Percentiles rank a stretch among this genome's conserved stretches.
Conservation (phyloP, 2,888 invertebrate species). For the Drosophila prolongata region DNA sequence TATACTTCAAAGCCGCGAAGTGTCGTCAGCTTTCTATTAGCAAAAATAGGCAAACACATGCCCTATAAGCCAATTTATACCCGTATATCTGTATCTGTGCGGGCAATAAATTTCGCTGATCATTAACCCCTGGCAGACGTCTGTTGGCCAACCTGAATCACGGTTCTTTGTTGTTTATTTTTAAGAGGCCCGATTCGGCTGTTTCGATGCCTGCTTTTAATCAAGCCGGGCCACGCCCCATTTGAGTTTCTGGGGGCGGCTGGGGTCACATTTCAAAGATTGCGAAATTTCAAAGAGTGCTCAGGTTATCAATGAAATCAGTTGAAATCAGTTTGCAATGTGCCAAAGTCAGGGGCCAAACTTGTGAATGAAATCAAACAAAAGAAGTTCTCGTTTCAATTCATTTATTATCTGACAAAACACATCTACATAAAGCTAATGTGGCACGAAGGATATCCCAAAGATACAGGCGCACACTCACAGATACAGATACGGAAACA, state of each 20-base stretch:
- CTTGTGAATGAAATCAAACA: constrained; percentile 16
- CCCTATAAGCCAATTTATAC: constrained; percentile 10
- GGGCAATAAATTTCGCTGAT: constrained; percentile 24
- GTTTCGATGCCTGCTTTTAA: constrained; percentile 9
- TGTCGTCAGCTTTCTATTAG: constrained; percentile 3
- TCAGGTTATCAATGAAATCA: constrained; percentile 37
- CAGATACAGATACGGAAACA: constrained; percentile 13
- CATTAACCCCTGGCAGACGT: constrained; percentile 24
- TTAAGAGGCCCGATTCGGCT: constrained; percentile 1
- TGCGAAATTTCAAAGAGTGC: constrained; percentile 48
- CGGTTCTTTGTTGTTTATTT: constrained; percentile 26
- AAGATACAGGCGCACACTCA: constrained; percentile 20
- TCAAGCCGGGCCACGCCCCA: constrained; percentile 26
- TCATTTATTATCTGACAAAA: constrained; percentile 47
- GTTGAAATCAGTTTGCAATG: constrained; percentile 20
- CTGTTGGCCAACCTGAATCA: constrained; percentile 20
- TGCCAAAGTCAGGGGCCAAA: constrained; percentile 27
- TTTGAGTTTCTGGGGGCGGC: neutral
- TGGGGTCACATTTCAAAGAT: constrained; percentile 52
- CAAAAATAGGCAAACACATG: constrained; percentile 1
- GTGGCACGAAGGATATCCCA: constrained; percentile 56
- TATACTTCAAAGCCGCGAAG: no score
- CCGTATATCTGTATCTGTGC: constrained; percentile 8
- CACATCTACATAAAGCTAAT: constrained; percentile 59
- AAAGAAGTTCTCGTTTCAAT: constrained; percentile 41